These are phyloP conservation scores for Hypanus sabinus DNA, from an alignment of 2,113 vertebrate species.

Conservation along the genomic window DNA sequence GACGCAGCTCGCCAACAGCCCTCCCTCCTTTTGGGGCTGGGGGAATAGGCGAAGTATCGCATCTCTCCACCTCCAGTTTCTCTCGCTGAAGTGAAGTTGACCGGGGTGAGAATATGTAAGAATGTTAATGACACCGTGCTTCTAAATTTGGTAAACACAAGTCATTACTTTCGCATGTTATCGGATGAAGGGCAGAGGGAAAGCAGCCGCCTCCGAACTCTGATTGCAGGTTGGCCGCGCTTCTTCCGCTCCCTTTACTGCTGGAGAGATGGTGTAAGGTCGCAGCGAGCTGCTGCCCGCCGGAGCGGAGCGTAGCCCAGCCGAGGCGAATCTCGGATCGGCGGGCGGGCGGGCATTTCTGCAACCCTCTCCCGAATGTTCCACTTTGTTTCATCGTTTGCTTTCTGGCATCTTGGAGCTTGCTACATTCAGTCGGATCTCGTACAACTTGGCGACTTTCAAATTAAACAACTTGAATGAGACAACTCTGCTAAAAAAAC, in stretches of 20 bases:
- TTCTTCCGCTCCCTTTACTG: neutral
- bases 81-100: slow-evolving; percentile 33
- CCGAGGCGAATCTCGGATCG: neutral
- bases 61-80: slow-evolving; percentile 12
- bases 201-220: slow-evolving; percentile 9
- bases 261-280: neutral
- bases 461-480: slow-evolving; percentile 24
- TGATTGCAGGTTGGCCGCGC: neutral
- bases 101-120: slow-evolving; percentile 68
- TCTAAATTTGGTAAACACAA: slow-evolving; percentile 70
- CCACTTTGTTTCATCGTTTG: neutral
- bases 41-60: neutral
- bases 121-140: slow-evolving; percentile 69
- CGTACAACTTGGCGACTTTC: slow-evolving; percentile 26
- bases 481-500: neutral
- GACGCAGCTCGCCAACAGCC: slow-evolving; percentile 39
- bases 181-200: slow-evolving; percentile 9
- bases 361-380: neutral
- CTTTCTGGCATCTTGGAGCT: neutral
- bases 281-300: neutral
- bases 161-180: slow-evolving; percentile 25
- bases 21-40: slow-evolving; percentile 39
- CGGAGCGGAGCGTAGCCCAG: neutral
- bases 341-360: neutral
- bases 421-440: neutral